Conservation (phyloP, 2,113 vertebrate species). For the Narcine bancroftii region DNA sequence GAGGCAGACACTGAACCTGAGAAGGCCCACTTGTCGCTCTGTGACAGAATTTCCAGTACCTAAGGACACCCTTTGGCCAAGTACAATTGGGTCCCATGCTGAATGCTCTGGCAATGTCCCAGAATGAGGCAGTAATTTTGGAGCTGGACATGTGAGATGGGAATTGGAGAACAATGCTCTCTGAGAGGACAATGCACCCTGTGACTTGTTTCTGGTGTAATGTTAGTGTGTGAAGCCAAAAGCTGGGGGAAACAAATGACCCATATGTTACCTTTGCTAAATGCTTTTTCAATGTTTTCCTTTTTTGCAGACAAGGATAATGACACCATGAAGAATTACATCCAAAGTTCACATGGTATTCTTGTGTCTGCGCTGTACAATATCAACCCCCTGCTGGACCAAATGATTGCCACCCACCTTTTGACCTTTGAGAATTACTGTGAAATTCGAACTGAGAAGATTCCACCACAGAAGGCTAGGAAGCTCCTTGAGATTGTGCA, state of each 20-base stretch:
- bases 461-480: slow-evolving; percentile 42
- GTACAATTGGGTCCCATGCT: background rate
- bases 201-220: background rate
- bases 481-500: slow-evolving; percentile 50
- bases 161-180: background rate
- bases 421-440: slow-evolving; percentile 47
- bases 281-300: background rate
- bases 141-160: background rate
- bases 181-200: background rate
- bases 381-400: slow-evolving; percentile 46
- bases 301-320: background rate
- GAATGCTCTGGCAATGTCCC: background rate
- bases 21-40: background rate
- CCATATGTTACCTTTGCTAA: background rate
- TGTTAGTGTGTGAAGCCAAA: background rate
- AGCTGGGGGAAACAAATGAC: background rate
- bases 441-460: slow-evolving; percentile 46
- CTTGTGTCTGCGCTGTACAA: slow-evolving; percentile 47
- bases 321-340: slow-evolving; percentile 41
- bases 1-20: background rate
- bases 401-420: slow-evolving; percentile 42
- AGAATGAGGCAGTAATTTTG: background rate
- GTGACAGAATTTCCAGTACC: background rate
- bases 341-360: slow-evolving; percentile 44
- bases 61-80: background rate